A percentile compares a stretch with the other conserved stretches of the same genome.
Conservation (phyloP, 2,888 invertebrate genomes). For the Tinea trinotella region DNA sequence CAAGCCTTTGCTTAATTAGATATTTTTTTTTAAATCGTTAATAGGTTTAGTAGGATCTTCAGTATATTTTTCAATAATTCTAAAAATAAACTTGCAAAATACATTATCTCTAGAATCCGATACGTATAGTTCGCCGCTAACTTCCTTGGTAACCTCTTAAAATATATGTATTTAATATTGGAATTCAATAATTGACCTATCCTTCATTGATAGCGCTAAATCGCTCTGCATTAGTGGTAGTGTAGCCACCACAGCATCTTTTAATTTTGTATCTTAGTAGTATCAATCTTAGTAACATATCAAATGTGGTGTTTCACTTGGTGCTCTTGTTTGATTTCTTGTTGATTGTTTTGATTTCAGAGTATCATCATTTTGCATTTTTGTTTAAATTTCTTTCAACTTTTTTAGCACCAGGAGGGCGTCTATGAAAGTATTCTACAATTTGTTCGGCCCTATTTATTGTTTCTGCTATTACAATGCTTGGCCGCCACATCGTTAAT, state of each 20-base stretch:
- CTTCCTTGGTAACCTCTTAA: constrained; percentile 21
- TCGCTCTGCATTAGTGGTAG: constrained; percentile 23
- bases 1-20: neutral
- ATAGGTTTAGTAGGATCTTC: neutral
- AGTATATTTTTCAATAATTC: neutral
- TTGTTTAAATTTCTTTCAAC: constrained; percentile 24
- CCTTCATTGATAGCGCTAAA: constrained; percentile 18
- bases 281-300: constrained; percentile 23
- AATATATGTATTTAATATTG: constrained; percentile 22
- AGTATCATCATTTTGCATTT: constrained; percentile 22
- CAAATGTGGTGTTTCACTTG: constrained; percentile 28
- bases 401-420: constrained; percentile 20
- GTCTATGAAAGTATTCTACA: constrained; percentile 26
- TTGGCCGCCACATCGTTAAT: too few relatives aligned
- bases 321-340: constrained; percentile 25
- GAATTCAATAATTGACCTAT: constrained; percentile 23
- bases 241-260: constrained; percentile 26
- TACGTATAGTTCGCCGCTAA: constrained; percentile 19
- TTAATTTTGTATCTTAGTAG: too few relatives aligned
- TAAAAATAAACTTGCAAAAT: neutral
- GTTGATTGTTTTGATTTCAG: constrained; percentile 30
- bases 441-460: constrained; percentile 20
- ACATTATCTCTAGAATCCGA: constrained; percentile 20
- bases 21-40: neutral
- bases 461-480: neutral